Base-by-base conservation (phyloP, 2,113 vertebrate species). In the Epinephelus fuscoguttatus region DNA sequence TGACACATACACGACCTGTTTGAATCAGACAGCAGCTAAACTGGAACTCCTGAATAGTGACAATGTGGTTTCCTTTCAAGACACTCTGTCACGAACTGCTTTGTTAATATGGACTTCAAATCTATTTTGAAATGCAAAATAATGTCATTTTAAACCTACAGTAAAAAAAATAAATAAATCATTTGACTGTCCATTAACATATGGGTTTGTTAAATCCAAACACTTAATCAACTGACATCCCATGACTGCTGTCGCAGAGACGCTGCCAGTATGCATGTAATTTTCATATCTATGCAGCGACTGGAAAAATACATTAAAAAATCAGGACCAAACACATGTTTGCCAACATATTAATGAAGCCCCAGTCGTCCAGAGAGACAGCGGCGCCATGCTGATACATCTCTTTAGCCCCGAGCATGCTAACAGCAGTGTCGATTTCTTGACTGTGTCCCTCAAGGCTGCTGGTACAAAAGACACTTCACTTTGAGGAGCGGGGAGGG, bases 371-470 rank as follows among this genome's bases (percentile, higher is more conserved):
- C 5, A 14, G 71, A 56, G 83, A 73, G 66, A 69, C 70, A n/a
- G 73, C 21, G 30, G 53, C 15, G 70, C 84, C 37, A 25, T 9
- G 56, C 23, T 6, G n/a, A 70, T 59, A n/a, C 80, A 70, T 80
- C 70, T 81, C 59, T 59, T 55, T 80, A 78, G 89, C 86, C 86
- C 7, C 18, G 27, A 73, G 88, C 84, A 19, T 52, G 75, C 89
- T 78, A 72, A 81, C 82, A 77, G 86, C 69, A 17, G 75, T 80
- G 80, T 88, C 88, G 84, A 53, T 88, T 80, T 86, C 81, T 74
- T 45, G 62, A 67, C 57, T 33, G 61, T 72, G 81, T 85, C 80
- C 82, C 86, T 88, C 33, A 73, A 77, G 90, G 76, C 84, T 83
- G 73, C 84, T 7, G 60, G 84, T 66, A 52, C 42, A 74, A 81